These are phyloP conservation scores for Drosophila guanche DNA, from an alignment of 1,140 invertebrate genomes.

Conservation along the genomic window DNA sequence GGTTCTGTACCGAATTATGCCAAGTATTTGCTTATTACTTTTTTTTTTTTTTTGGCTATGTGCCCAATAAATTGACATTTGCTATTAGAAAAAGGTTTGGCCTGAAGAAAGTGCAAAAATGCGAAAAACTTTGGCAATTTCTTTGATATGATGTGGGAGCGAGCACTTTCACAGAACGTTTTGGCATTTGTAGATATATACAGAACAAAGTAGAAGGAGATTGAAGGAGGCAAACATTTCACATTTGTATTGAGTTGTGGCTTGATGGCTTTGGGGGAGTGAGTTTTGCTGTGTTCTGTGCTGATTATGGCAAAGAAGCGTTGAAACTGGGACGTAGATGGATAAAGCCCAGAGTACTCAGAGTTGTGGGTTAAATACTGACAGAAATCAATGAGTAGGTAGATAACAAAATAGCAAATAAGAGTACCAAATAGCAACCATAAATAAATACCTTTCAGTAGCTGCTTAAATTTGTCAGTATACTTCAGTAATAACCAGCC, in stretches of 20 bases:
- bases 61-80: constrained; percentile 67
- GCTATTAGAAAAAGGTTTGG: constrained; percentile 78
- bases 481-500: too few species aligned
- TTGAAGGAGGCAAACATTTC: constrained; percentile 10
- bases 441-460: too few species aligned
- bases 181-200: constrained; percentile 43
- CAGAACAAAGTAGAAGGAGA: background rate
- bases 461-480: too few species aligned
- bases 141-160: constrained; percentile 42
- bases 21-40: constrained; percentile 79
- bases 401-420: too few species aligned
- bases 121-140: constrained; percentile 56
- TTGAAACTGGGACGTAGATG: background rate
- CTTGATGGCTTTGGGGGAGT: constrained; percentile 23
- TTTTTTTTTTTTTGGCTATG: constrained; percentile 33
- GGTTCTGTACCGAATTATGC: constrained; percentile 67
- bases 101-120: constrained; percentile 72
- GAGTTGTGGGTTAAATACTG: too few species aligned
- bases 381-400: too few species aligned
- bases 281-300: constrained; percentile 10
- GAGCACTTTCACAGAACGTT: constrained; percentile 18
- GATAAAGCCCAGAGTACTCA: too few species aligned
- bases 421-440: too few species aligned
- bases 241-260: constrained; percentile 40
- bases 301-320: constrained; percentile 18